Conservation (phyloP, 1,140 invertebrate genomes). For the Ladona fulva region DNA sequence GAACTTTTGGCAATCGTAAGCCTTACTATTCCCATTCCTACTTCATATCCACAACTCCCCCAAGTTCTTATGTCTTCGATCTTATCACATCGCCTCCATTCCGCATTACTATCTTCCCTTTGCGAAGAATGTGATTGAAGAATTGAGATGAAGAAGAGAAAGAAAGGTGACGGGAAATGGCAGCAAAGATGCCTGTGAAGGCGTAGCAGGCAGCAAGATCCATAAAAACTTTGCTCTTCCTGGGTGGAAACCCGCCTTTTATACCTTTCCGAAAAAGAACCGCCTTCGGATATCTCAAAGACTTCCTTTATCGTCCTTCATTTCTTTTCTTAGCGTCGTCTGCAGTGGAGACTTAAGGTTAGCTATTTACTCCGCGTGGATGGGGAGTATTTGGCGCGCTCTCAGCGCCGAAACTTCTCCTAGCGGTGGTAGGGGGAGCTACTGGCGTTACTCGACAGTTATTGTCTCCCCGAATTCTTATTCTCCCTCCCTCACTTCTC, state of each 20-base stretch:
- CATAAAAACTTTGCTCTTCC: conserved; percentile 1
- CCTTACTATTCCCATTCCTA: too few species aligned
- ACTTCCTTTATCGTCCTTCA: conserved; percentile 9
- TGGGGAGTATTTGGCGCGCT: not conserved
- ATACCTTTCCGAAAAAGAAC: not conserved
- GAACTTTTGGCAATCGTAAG: too few species aligned
- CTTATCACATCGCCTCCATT: too few species aligned
- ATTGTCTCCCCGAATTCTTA: too few species aligned
- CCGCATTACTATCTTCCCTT: too few species aligned
- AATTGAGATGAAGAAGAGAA: not conserved
- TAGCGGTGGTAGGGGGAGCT: too few species aligned
- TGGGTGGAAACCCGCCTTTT: not conserved
- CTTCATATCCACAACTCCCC: too few species aligned
- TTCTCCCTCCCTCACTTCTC: too few species aligned
- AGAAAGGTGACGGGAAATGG: not conserved
- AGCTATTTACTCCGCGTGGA: not conserved
- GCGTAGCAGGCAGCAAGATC: not conserved
- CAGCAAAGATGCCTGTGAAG: not conserved
- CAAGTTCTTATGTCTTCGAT: too few species aligned
- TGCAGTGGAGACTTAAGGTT: not conserved
- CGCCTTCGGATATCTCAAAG: not conserved
- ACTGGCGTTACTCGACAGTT: too few species aligned
- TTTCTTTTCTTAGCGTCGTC: not conserved
- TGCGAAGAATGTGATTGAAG: too few species aligned
- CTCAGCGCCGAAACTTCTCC: not conserved